These are phyloP conservation scores for Artibeus jamaicensis DNA, from an alignment of 2,797 vertebrate species.

Conservation along the genomic window DNA sequence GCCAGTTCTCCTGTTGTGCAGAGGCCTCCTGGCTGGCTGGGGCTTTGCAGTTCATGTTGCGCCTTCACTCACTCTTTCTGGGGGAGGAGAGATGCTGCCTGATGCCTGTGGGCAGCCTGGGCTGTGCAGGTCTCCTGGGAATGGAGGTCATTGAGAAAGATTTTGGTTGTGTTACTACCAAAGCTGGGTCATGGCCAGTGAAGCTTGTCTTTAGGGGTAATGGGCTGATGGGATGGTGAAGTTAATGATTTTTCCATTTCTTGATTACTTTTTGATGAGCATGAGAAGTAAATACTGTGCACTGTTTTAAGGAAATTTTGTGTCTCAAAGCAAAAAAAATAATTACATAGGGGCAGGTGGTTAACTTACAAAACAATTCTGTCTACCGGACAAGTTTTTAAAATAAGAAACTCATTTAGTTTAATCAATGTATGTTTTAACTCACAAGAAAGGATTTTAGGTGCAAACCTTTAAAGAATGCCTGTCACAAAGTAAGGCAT, in stretches of 20 bases:
- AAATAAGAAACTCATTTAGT: not conserved
- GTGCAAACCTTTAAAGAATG: not conserved
- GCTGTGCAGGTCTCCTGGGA: not conserved
- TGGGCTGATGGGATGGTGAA: not conserved
- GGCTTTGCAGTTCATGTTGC: not conserved
- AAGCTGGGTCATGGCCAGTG: not conserved
- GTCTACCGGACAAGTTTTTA: not conserved
- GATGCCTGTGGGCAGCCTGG: too few relatives aligned
- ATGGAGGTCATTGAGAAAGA: not conserved
- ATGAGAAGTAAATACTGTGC: not conserved
- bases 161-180: not conserved
- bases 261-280: slow-evolving; percentile 45
- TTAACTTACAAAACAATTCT: slow-evolving; percentile 4
- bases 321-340: slow-evolving; percentile 15
- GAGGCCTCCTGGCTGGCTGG: not conserved
- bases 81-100: not conserved
- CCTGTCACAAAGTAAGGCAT: not conserved
- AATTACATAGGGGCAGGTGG: not conserved
- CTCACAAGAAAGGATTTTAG: not conserved
- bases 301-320: slow-evolving; percentile 49
- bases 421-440: not conserved
- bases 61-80: not conserved
- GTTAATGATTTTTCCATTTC: slow-evolving; percentile 46
- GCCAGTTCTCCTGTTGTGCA: not conserved
- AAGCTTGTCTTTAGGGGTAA: not conserved